phyloP scores from a whole-genome alignment of 2,888 invertebrate genomes.

The Oscheius sp. region DNA sequence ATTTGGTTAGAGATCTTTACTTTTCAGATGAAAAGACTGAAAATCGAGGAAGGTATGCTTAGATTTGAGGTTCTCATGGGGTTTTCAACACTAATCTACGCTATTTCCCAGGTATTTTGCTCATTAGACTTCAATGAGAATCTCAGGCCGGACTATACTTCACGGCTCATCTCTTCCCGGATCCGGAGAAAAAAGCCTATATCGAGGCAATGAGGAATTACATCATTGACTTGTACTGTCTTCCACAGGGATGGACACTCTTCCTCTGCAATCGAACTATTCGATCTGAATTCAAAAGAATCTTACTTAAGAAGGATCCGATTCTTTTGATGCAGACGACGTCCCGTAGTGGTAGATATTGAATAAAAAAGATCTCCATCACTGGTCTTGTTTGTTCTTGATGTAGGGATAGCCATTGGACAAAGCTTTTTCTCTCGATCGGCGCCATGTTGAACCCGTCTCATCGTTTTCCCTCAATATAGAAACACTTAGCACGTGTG shows the following conservation, averaged over 20 bases:
- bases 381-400: too few relatives aligned
- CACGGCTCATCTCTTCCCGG: conserved; percentile 33
- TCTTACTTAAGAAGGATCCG: not conserved
- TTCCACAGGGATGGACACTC: conserved; percentile 44
- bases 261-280: conserved; percentile 25
- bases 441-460: too few relatives aligned
- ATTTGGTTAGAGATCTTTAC: not conserved
- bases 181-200: conserved; percentile 36
- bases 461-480: conserved; percentile 1
- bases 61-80: conserved; percentile 44
- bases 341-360: too few relatives aligned
- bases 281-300: not conserved
- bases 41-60: conserved; percentile 33
- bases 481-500: conserved; percentile 20
- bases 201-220: conserved; percentile 39
- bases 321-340: not conserved
- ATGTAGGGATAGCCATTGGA: too few relatives aligned
- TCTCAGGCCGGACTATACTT: conserved; percentile 39
- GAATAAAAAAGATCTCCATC: too few relatives aligned
- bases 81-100: conserved; percentile 39
- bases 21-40: conserved; percentile 25
- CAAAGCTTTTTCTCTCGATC: too few relatives aligned
- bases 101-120: conserved; percentile 34
- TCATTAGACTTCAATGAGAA: too few relatives aligned
- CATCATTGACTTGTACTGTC: conserved; percentile 40